Base-by-base conservation (phyloP, 2,113 vertebrate genomes). In the Acrocephalus arundinaceus region DNA sequence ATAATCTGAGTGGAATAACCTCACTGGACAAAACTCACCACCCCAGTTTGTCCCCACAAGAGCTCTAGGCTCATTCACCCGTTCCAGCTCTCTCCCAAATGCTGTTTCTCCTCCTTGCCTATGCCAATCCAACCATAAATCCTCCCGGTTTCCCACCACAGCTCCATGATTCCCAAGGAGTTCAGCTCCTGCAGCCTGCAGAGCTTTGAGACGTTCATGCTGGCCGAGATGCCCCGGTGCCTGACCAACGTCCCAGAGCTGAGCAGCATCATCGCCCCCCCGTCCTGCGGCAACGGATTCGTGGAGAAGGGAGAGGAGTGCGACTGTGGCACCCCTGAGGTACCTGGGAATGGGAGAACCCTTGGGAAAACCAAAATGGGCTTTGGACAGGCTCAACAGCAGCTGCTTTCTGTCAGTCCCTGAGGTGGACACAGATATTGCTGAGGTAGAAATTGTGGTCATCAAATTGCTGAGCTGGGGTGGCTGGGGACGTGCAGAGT, bases 161-260 rank as follows among this genome's bases (percentile, higher is more conserved):
- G 98, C 18, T 93, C 85, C 1, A 13, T 87, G 24, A 19, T 95
- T 51, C 98, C 98, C 52, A 83, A 84, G 39, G 90, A 94, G 10
- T 98, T 98, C 96, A 98, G 98, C 63, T 97, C 97, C 4, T 98
- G 98, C 67, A 98, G 98, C 85, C 96, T 95, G 3, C 93, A 82
- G 20, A 96, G 94, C 39, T 98, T 97, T 1, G 91, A 97, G 59
- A 90, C 80, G 4, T 98, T 97, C 89, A 77, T 98, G 72, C 27
- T 98, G 93, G 90, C 37, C 0, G 91, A 93, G 30, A 95, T 96
- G 77, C 97, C 98, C 3, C 5, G 22, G 3, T 98, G 98, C 63
- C 61, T 98, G n/a, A 94, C 72, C 2, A 90, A 98, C 49, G 0
- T 51, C 22, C 98, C 98, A 0, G 58, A 73, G 1, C 59, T 22